phyloP scores from a whole-genome alignment of 1,140 invertebrate genomes.

The Helicoverpa zea region DNA sequence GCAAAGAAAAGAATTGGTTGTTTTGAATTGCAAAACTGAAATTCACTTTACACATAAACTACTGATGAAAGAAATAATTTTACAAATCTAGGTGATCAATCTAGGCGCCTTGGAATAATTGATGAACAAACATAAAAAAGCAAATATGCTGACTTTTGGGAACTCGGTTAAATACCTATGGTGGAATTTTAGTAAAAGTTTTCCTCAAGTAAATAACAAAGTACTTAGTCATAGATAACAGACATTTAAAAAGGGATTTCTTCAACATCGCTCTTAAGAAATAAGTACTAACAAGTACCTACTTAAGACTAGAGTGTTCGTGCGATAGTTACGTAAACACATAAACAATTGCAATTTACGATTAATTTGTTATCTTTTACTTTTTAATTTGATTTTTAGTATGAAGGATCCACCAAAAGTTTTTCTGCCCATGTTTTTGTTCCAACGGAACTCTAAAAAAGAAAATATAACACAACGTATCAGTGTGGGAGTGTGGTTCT shows the following conservation, averaged over 20 bases:
- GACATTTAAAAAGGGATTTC: not conserved
- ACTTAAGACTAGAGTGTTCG: not conserved
- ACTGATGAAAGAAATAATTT: not conserved
- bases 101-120: too few relatives aligned
- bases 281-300: not conserved
- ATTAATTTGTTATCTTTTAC: not conserved
- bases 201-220: not conserved
- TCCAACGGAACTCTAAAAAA: conserved; percentile 54
- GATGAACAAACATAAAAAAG: too few relatives aligned
- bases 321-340: too few relatives aligned
- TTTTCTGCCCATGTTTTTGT: conserved; percentile 2
- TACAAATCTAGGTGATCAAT: not conserved
- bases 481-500: conserved; percentile 71
- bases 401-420: not conserved
- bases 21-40: too few relatives aligned
- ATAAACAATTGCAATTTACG: not conserved
- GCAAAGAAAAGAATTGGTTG: too few relatives aligned
- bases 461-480: conserved; percentile 46
- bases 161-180: too few relatives aligned
- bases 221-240: not conserved
- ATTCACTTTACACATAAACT: not conserved
- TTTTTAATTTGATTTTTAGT: not conserved
- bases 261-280: conserved; percentile 8
- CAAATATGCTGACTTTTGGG: too few relatives aligned
- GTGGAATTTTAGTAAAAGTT: not conserved